Conservation (phyloP, 2,888 invertebrate genomes). For the Philaethria dido region DNA sequence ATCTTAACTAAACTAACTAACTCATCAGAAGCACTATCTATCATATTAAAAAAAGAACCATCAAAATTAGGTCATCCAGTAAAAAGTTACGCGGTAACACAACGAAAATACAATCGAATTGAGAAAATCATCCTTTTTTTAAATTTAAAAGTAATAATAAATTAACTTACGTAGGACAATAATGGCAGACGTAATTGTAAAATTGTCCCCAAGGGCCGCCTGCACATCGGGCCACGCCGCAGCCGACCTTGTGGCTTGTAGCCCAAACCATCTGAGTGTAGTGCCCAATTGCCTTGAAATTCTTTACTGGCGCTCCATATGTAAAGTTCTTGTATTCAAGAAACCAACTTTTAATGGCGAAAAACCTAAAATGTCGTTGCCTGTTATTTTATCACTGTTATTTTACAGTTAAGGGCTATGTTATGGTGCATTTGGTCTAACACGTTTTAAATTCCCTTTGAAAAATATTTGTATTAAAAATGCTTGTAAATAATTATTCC, state of each 20-base stretch:
- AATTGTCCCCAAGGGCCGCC: constrained; percentile 85
- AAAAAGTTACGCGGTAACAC: too few relatives aligned
- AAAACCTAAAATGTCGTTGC: constrained; percentile 85
- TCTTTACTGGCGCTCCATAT: constrained; percentile 85
- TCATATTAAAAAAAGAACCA: too few relatives aligned
- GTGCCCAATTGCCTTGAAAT: constrained; percentile 87
- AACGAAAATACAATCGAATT: too few relatives aligned
- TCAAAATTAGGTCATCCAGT: too few relatives aligned
- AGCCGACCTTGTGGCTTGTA: constrained; percentile 89
- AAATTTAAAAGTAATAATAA: neutral
- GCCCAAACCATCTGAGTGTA: constrained; percentile 95
- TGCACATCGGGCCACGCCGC: constrained; percentile 88
- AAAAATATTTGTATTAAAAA: too few relatives aligned
- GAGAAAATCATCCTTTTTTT: neutral
- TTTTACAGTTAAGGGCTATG: too few relatives aligned
- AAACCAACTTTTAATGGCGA: constrained; percentile 91
- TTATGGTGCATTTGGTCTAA: too few relatives aligned
- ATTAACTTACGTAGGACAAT: constrained; percentile 90
- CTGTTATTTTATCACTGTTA: too few relatives aligned
- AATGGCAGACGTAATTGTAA: constrained; percentile 93
- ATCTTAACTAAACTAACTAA: too few relatives aligned
- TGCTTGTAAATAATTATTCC: too few relatives aligned
- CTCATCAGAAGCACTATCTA: too few relatives aligned
- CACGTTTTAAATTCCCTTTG: too few relatives aligned
- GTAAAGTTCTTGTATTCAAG: constrained; percentile 89